Base-by-base conservation (phyloP, 2,888 invertebrate genomes). In the Neoscelio sp. region DNA sequence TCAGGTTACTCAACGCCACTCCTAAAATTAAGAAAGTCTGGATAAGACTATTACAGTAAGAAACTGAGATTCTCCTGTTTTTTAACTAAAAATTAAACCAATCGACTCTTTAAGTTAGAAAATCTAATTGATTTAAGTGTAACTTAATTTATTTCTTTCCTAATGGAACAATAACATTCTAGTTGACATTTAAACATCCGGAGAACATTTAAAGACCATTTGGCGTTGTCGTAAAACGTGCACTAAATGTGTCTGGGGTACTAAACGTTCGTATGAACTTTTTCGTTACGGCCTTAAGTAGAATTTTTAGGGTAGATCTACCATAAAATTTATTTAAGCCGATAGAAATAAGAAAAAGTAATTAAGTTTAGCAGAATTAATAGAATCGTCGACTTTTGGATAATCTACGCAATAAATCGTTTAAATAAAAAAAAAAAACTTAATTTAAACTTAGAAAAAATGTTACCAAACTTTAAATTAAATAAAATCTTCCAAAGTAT, bases 141-240 rank as follows among this genome's bases (percentile, higher is more conserved):
- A 12, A 10, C 33, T 33, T 15, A 8, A 6, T 13, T 38, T 38
- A 15, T 38, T 13, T 38, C 13, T 1, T 6, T 13, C 6, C 15
- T 13, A 38, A 38, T 12, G 38, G 38, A 6, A 28, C 30, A 33
- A n/a, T 18, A 33, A 10, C 50, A 20, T 18, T 35, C 15, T 2
- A 1, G 33, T 20, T 20, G 52, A 52, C 52, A 52, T 35, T 52
- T 52, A 52, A 35, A n/a, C n/a, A n/a, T n/a, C n/a, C n/a, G n/a
- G n/a, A 30, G 52, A 20, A 35, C 33, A 12, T 20, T 50, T 50
- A n/a, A n/a, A n/a, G n/a, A n/a, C n/a, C n/a, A n/a, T n/a, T n/a
- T n/a, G n/a, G n/a, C n/a, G n/a, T n/a, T 28, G 17, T 18, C 1
- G 12, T 23, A 8, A 6, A 12, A 2, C 0, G 23, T 5, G n/a